phyloP scores from a whole-genome alignment of 1,140 invertebrate genomes.

The Ectropis grisescens region DNA sequence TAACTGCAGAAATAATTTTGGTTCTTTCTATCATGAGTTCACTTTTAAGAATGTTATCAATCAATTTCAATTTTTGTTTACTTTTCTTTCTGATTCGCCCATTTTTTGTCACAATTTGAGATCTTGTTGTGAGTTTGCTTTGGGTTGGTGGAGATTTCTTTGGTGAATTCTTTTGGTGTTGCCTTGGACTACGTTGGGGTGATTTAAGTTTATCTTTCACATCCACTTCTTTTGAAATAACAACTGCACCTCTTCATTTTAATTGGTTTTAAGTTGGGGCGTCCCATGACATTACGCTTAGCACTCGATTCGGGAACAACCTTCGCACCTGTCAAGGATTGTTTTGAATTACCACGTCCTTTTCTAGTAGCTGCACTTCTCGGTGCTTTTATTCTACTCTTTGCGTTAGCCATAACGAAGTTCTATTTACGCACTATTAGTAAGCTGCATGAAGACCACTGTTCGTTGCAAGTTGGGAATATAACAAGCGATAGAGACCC shows the following conservation, averaged over 20 bases:
- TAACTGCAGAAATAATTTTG: slow-evolving; percentile 14
- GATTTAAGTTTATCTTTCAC: too few species aligned
- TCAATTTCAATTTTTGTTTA: slow-evolving; percentile 28
- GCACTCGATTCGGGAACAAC: too few species aligned
- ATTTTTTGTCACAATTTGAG: slow-evolving; percentile 19
- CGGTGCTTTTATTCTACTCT: slow-evolving; percentile 40
- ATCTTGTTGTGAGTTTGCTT: too few species aligned
- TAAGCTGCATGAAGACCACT: slow-evolving; percentile 10
- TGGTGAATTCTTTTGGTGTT: too few species aligned
- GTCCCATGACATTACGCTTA: too few species aligned
- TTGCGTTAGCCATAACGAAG: slow-evolving; percentile 60
- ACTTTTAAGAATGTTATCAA: slow-evolving; percentile 42
- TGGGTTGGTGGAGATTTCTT: too few species aligned
- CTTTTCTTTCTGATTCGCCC: slow-evolving; percentile 33
- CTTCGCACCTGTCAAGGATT: slow-evolving; percentile 27
- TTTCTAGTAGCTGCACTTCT: slow-evolving; percentile 30
- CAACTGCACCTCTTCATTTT: too few species aligned
- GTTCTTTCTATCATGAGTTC: slow-evolving; percentile 42
- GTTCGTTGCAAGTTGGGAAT: background rate
- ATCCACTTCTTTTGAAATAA: too few species aligned
- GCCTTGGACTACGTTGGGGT: too few species aligned
- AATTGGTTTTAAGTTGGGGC: too few species aligned
- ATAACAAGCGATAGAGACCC: slow-evolving; percentile 46
- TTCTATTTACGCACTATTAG: slow-evolving; percentile 22
- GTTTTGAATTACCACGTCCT: slow-evolving; percentile 28